A percentile compares a stretch with the other conserved stretches of the same genome.
These are phyloP conservation scores for Syrrhaptes paradoxus DNA, from an alignment of 2,113 vertebrate genomes.

Conservation along the genomic window DNA sequence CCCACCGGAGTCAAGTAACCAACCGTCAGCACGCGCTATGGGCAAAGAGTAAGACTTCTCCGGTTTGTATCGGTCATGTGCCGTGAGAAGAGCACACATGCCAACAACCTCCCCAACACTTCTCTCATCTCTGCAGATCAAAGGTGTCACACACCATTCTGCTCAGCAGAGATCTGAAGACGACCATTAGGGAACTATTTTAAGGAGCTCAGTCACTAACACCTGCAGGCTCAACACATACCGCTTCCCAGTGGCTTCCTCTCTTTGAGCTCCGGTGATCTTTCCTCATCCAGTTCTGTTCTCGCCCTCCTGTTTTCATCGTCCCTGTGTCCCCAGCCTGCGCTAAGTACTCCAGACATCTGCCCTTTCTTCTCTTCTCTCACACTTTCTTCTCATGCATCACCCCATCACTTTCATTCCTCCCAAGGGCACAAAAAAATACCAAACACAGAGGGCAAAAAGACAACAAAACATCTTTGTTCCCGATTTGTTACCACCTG, in stretches of 20 bases:
- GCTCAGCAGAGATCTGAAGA: neutral
- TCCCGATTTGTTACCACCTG: constrained; percentile 77
- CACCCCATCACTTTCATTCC: neutral
- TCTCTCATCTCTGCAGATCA: neutral
- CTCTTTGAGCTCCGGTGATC: neutral
- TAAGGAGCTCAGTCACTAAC: neutral
- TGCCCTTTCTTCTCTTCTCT: neutral
- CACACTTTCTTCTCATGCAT: neutral
- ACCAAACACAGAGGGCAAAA: neutral
- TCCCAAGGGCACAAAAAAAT: neutral
- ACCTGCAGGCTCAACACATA: neutral
- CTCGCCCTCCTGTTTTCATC: neutral
- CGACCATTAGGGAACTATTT: neutral
- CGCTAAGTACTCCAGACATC: neutral
- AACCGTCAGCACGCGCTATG: neutral
- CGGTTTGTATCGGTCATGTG: neutral
- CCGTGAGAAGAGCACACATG: neutral
- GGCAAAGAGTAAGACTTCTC: neutral
- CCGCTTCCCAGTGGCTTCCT: neutral
- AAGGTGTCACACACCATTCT: neutral
- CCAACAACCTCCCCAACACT: neutral
- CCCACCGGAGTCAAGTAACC: neutral
- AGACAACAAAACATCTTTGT: neutral
- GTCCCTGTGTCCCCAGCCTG: neutral
- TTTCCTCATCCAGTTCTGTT: neutral